Evolutionary conservation across 2,888 invertebrate species (phyloP), one percentile per base, ranked within the genome.

Genomic region (Branchellion lobata): DNA sequence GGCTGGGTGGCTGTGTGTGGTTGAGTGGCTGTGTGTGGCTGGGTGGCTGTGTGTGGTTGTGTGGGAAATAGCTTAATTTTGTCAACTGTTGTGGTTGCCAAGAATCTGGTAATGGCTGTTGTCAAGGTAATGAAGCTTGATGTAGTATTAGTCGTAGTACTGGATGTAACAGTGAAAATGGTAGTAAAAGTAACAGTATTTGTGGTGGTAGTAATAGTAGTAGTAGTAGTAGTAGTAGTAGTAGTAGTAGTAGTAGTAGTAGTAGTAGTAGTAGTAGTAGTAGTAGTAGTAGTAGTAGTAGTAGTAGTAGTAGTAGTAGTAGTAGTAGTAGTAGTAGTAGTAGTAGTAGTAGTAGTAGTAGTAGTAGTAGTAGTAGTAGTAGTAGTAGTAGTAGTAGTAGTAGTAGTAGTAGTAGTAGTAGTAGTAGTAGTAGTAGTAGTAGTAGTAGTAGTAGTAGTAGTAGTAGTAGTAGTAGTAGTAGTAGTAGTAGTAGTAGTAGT

Each of bases 161-260:
- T 57, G 21, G 61, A 14, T 14, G 61, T 57, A 57, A n/a, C 21
- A 18, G 61, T 57, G 21, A n/a, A 14, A 57, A n/a, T 57, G 21
- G 61, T 57, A 57, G 61, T 57, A 57, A n/a, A 14, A 57, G 61
- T 57, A 57, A n/a, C 21, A 57, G 61, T 57, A 57, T 5, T 57
- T 14, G 61, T 57, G 21, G 61, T 57, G 21, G 61, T 57, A 57
- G 61, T 57, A 57, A n/a, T 57, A 57, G 61, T 57, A 57, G 61
- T 57, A 57, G 61, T 57, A 57, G 61, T 57, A 57, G 61, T 57
- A 57, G 24, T 57, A 57, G 61, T 57, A 57, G 61, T 57, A 57
- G 61, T 57, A 57, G 61, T 57, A 57, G 61, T 57, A 57, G 61
- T 57, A 57, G 61, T 57, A 57, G 61, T 57, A 57, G 61, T 57